Base-by-base conservation (phyloP, 2,888 invertebrate genomes). In the Sphaeridia pumilis region DNA sequence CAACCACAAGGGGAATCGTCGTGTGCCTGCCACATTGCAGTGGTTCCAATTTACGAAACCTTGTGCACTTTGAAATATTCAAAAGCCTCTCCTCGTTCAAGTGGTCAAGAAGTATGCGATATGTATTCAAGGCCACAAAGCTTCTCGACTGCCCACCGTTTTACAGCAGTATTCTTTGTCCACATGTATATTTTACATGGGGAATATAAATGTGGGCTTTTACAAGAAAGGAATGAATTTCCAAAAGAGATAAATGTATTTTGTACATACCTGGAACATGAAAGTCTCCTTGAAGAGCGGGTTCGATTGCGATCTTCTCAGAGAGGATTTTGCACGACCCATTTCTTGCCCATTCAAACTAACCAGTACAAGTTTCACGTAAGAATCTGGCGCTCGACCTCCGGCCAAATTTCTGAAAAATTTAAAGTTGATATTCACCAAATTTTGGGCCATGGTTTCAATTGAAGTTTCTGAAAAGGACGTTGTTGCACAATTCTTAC, bases 221-320 rank as follows among this genome's bases (percentile, higher is more conserved):
- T n/a, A n/a, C n/a, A n/a, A n/a, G n/a, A n/a, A n/a, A n/a, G n/a
- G n/a, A n/a, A n/a, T n/a, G n/a, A n/a, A n/a, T n/a, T n/a, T n/a
- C n/a, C n/a, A n/a, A n/a, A n/a, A 38, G n/a, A 38, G 14, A 44
- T 10, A 22, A 44, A 7, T 22, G 17, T 44, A 7, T 21, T 44
- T 46, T 44, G 12, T 24, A 51, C 27, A 17, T 70, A 86, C 87
- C 79, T 93, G 93, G 74, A 93, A 94, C 73, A 93, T 84, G 70
- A 94, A 94, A 2, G 89, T 87, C 73, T 94, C 93, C 72, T 93
- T 93, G 71, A 89, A 94, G 12, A 93, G 78, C 35, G 93, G 93
- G 77, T 93, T 93, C 45, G 93, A 92, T 72, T 93, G 92, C 12
- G 90, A 89, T 47, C 93, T 79, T 61, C 89, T 76, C 14, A 92